Conservation (phyloP, 2,113 vertebrate species). For the Thymallus thymallus region DNA sequence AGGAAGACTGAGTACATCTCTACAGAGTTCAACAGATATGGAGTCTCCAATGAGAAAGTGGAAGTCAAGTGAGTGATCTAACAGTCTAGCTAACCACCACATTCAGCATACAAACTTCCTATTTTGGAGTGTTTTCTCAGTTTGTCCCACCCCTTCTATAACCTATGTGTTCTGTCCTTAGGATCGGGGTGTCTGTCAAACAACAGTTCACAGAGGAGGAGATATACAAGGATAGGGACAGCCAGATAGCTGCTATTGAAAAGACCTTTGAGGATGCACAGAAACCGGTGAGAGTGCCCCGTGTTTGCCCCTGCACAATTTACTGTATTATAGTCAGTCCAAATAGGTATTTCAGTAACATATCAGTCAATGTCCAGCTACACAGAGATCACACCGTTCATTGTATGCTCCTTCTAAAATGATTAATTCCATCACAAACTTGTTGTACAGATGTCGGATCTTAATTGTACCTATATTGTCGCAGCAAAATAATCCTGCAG, state of each 20-base stretch:
- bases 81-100: not conserved
- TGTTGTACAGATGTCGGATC: too few relatives aligned
- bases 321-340: too few relatives aligned
- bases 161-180: constrained; percentile 31
- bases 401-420: not conserved
- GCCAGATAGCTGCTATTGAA: constrained; percentile 92
- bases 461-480: too few relatives aligned
- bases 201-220: constrained; percentile 96
- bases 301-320: not conserved
- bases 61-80: constrained; percentile 87
- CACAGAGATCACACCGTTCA: not conserved
- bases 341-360: too few relatives aligned
- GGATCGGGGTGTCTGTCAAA: constrained; percentile 94
- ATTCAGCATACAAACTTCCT: not conserved
- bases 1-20: constrained; percentile 95
- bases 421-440: not conserved
- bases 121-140: too few relatives aligned
- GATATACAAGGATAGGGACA: constrained; percentile 94
- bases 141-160: not conserved
- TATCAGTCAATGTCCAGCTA: not conserved
- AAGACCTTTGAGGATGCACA: constrained; percentile 96
- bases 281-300: constrained; percentile 74
- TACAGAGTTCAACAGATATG: constrained; percentile 93
- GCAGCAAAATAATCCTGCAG: too few relatives aligned
- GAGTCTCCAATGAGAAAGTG: constrained; percentile 92